A percentile compares a stretch with the other conserved stretches of the same genome.
phyloP scores from a whole-genome alignment of 2,113 vertebrate species.

The Cottus gobio region DNA sequence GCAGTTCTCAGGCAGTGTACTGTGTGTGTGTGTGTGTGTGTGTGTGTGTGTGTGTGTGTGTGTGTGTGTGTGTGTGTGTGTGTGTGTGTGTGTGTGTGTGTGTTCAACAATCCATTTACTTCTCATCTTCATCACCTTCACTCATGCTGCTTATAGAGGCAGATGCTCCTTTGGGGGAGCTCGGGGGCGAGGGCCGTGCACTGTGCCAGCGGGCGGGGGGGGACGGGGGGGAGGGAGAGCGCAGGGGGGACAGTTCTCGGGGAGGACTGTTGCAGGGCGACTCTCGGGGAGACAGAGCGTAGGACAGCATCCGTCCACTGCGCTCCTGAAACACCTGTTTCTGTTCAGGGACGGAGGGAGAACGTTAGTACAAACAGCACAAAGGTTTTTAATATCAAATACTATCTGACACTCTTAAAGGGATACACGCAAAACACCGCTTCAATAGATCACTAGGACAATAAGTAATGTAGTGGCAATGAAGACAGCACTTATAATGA shows the following conservation, averaged over 20 bases:
- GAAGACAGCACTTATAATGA: neutral
- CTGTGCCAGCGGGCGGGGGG: slow-evolving; percentile 87
- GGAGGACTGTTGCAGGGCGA: slow-evolving; percentile 93
- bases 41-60: slow-evolving; percentile 17
- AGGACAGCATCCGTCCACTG: slow-evolving; percentile 92
- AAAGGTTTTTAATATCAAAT: neutral
- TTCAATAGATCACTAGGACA: neutral
- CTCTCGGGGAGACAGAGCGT: slow-evolving; percentile 92
- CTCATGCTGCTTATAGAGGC: slow-evolving; percentile 95
- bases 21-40: slow-evolving; percentile 38
- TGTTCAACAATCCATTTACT: slow-evolving; percentile 78
- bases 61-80: slow-evolving; percentile 2
- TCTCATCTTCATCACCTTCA: slow-evolving; percentile 94
- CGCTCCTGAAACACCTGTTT: slow-evolving; percentile 99
- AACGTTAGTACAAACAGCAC: neutral
- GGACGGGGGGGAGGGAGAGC: slow-evolving; percentile 89
- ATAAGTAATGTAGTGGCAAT: neutral
- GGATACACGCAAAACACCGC: neutral
- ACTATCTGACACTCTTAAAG: neutral
- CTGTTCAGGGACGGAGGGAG: slow-evolving; percentile 70
- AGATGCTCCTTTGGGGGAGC: slow-evolving; percentile 93
- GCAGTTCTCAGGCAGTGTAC: slow-evolving; percentile 50
- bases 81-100: slow-evolving; percentile 9
- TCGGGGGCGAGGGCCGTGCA: slow-evolving; percentile 82
- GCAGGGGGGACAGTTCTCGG: slow-evolving; percentile 90